These are phyloP conservation scores for Oxystoma pomonae DNA, from an alignment of 2,888 invertebrate genomes.

Conservation along the genomic window DNA sequence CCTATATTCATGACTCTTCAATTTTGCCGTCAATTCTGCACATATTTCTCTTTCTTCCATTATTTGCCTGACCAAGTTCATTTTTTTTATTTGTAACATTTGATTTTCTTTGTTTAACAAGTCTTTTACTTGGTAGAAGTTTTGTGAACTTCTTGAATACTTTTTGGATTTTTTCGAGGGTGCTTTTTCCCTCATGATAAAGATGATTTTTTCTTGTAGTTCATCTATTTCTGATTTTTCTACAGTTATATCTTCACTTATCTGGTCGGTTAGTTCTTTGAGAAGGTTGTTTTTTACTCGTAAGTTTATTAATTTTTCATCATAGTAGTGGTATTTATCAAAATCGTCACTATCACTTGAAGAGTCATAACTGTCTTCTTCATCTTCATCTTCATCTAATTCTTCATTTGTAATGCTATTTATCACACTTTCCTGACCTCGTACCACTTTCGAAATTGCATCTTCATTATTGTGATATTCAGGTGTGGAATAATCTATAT, in stretches of 20 bases:
- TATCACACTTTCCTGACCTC: background rate
- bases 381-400: conserved; percentile 10
- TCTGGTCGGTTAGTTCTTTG: conserved; percentile 12
- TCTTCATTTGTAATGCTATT: background rate
- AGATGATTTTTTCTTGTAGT: conserved; percentile 12
- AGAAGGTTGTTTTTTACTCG: conserved; percentile 17
- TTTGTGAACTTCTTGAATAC: conserved; percentile 11
- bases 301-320: conserved; percentile 15
- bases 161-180: conserved; percentile 2
- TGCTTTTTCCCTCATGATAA: conserved; percentile 1
- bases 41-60: conserved; percentile 47
- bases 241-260: conserved; percentile 10
- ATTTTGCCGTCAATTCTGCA: conserved; percentile 41
- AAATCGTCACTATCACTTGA: conserved; percentile 16
- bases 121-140: conserved; percentile 42
- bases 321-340: conserved; percentile 14
- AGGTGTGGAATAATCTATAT: conserved; percentile 8
- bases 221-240: conserved; percentile 19
- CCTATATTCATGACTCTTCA: background rate
- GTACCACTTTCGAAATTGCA: background rate
- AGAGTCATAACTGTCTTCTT: conserved; percentile 7
- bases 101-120: conserved; percentile 46
- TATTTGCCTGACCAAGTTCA: conserved; percentile 46
- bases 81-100: conserved; percentile 47
- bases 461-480: background rate